Evolutionary conservation across 1,140 invertebrate species (phyloP).

Genomic region (Tetramorium alpestre): DNA sequence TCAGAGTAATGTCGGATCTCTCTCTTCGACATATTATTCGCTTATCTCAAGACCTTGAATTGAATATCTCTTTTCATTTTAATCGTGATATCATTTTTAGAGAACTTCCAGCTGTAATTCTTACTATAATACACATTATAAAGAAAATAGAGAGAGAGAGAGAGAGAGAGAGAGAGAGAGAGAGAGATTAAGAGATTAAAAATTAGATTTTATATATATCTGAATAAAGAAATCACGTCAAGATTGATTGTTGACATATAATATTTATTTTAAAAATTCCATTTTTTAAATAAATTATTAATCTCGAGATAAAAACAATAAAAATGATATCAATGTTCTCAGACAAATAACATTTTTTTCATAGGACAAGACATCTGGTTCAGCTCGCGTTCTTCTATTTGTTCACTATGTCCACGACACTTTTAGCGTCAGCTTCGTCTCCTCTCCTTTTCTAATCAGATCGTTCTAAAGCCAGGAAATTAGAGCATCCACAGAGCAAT

Average conservation of each 20-base stretch:
- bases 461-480: not conserved
- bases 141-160: not conserved
- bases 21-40: not conserved
- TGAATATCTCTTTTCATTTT: not conserved
- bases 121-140: not conserved
- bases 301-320: not conserved
- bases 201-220: not conserved
- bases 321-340: not conserved
- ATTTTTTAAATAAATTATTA: not conserved
- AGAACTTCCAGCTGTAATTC: not conserved
- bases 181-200: not conserved
- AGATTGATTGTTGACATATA: not conserved
- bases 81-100: not conserved
- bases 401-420: not conserved
- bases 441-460: not conserved
- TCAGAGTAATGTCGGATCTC: not conserved
- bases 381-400: not conserved
- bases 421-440: not conserved
- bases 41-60: slow-evolving; percentile 24
- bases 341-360: not conserved
- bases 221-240: not conserved
- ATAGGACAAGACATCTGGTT: not conserved
- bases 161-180: not conserved
- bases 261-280: not conserved
- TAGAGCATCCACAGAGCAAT: not conserved